Percentiles rank a stretch among this genome's conserved stretches.
phyloP scores from a whole-genome alignment of 2,113 vertebrate genomes.

The Psittacula cyanocephala region DNA sequence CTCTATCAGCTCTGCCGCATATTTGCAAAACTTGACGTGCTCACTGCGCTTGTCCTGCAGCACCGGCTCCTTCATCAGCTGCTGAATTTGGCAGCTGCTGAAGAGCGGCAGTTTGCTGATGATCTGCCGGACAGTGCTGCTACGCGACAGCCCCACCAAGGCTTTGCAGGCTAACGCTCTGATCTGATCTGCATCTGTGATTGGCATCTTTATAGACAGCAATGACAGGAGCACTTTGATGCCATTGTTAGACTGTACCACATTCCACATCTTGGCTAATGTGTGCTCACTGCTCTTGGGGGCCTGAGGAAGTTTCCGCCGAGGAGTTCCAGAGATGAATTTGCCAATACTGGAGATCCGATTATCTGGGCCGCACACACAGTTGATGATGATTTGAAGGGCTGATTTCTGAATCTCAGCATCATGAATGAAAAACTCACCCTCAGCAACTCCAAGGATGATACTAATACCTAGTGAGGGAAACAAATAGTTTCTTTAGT shows the following conservation, averaged over 20 bases:
- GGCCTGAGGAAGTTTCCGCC: slow-evolving; percentile 88
- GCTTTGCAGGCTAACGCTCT: slow-evolving; percentile 93
- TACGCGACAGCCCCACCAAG: slow-evolving; percentile 92
- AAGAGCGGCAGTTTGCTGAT: slow-evolving; percentile 98
- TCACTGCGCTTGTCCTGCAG: slow-evolving; percentile 98
- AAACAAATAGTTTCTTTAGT: not conserved
- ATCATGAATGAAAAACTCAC: slow-evolving; percentile 97
- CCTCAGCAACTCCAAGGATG: slow-evolving; percentile 95
- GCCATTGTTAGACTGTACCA: slow-evolving; percentile 98
- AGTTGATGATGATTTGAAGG: slow-evolving; percentile 97
- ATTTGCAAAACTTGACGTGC: slow-evolving; percentile 97
- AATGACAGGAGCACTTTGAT: slow-evolving; percentile 97
- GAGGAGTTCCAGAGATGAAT: slow-evolving; percentile 92
- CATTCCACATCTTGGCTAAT: slow-evolving; percentile 97
- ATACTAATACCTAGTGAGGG: slow-evolving; percentile 90
- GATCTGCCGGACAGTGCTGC: slow-evolving; percentile 92
- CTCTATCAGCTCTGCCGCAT: slow-evolving; percentile 93
- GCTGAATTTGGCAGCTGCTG: slow-evolving; percentile 97
- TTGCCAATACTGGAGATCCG: slow-evolving; percentile 96
- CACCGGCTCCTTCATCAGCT: slow-evolving; percentile 97
- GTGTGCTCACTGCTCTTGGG: slow-evolving; percentile 90
- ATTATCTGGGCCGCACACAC: slow-evolving; percentile 95
- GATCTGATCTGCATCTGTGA: slow-evolving; percentile 97
- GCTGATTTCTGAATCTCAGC: slow-evolving; percentile 99
- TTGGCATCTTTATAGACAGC: slow-evolving; percentile 96